A percentile compares a stretch with the other conserved stretches of the same genome.
Evolutionary conservation across 2,113 vertebrate genomes (phyloP).

Genomic region (Coptodon rendalli): DNA sequence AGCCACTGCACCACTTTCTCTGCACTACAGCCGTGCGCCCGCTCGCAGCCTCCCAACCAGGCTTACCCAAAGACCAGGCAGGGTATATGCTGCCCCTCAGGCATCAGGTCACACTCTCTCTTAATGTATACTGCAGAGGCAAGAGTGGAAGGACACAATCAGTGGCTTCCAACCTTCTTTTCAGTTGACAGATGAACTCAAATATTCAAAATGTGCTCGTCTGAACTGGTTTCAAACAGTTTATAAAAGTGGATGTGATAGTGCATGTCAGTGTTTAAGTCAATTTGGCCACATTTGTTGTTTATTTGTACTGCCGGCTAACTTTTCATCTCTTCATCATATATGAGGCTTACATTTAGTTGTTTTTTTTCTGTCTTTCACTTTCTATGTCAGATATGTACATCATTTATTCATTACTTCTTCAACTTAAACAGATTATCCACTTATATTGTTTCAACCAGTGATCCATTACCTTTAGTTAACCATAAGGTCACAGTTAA

Average conservation of each 20-base stretch:
- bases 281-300: not conserved
- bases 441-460: not conserved
- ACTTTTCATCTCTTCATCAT: not conserved
- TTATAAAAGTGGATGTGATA: not conserved
- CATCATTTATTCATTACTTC: not conserved
- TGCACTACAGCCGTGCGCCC: slow-evolving; percentile 47
- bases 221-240: not conserved
- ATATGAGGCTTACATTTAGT: not conserved
- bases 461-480: not conserved
- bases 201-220: not conserved
- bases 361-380: not conserved
- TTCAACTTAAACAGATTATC: not conserved
- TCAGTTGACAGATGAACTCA: not conserved
- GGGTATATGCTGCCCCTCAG: slow-evolving; percentile 44
- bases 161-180: not conserved
- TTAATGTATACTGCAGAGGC: slow-evolving; percentile 16
- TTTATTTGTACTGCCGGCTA: not conserved
- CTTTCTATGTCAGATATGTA: not conserved
- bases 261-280: not conserved
- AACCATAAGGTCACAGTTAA: not conserved
- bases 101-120: slow-evolving; percentile 54
- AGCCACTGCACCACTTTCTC: slow-evolving; percentile 67
- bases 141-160: not conserved
- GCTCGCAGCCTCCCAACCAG: slow-evolving; percentile 30
- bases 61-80: slow-evolving; percentile 26